A percentile compares a stretch with the other conserved stretches of the same genome.
Evolutionary conservation across 2,797 vertebrate species (phyloP).

Genomic region (Bryconaethiops microstoma): DNA sequence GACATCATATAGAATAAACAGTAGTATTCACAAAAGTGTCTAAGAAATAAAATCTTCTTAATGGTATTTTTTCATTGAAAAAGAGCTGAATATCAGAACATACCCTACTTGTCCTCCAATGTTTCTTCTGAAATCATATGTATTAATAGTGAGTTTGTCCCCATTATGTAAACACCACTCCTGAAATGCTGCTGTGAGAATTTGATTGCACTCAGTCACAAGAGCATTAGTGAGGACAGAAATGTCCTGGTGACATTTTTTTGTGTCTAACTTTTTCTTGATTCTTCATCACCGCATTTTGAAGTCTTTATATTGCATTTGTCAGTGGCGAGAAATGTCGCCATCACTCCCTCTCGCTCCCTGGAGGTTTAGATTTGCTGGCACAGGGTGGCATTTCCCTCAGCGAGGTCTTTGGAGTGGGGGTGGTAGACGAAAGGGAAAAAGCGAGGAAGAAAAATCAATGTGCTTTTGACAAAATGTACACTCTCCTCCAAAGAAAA

Average conservation of each 20-base stretch:
- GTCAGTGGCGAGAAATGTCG: conserved; percentile 49
- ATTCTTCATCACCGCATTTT: conserved; percentile 18
- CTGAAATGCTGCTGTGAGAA: no score
- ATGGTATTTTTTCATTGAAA: no score
- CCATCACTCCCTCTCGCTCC: conserved; percentile 50
- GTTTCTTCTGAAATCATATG: no score
- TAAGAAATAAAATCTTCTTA: no score
- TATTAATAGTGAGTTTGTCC: no score
- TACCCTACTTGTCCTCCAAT: no score
- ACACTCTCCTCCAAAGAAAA: conserved; percentile 75
- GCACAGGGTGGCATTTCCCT: conserved; percentile 59
- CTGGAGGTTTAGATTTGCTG: conserved; percentile 56
- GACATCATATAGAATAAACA: no score
- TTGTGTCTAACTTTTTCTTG: conserved; percentile 24
- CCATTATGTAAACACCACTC: no score
- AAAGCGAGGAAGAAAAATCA: conserved; percentile 62
- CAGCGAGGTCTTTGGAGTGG: conserved; percentile 39
- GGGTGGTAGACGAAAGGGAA: conserved; percentile 17
- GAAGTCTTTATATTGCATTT: conserved; percentile 65
- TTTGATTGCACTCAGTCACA: no score
- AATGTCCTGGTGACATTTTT: not conserved
- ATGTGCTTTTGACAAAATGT: conserved; percentile 80
- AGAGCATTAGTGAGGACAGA: not conserved
- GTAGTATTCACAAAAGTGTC: no score
- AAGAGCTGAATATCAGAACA: no score